These are phyloP conservation scores for Chrysomela aeneicollis DNA, from an alignment of 2,888 invertebrate species.

Conservation along the genomic window DNA sequence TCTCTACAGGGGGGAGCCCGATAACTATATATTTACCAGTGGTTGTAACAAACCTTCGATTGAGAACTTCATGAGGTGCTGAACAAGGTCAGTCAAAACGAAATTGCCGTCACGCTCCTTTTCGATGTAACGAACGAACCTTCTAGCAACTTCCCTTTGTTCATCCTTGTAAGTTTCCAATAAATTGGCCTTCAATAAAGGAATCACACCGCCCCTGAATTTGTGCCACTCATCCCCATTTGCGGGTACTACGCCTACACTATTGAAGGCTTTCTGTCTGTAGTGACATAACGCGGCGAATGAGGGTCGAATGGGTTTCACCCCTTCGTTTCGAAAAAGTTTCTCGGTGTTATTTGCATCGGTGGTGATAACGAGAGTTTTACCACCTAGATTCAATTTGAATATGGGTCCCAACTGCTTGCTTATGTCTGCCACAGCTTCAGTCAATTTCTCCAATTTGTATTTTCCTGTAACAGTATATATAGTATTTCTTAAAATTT, in stretches of 20 bases:
- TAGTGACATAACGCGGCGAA: conserved; percentile 65
- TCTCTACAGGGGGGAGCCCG: too few relatives aligned
- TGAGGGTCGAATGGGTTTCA: conserved; percentile 62
- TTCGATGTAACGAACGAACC: conserved; percentile 61
- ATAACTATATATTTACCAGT: too few relatives aligned
- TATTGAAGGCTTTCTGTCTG: conserved; percentile 58
- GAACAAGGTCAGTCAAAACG: conserved; percentile 56
- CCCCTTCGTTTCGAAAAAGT: conserved; percentile 64
- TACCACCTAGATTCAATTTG: conserved; percentile 58
- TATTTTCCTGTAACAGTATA: conserved; percentile 55
- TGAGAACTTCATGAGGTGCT: conserved; percentile 58
- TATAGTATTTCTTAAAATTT: too few relatives aligned
- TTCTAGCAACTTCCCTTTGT: conserved; percentile 60
- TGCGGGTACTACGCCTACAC: conserved; percentile 66
- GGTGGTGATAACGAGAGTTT: conserved; percentile 61
- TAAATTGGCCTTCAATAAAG: conserved; percentile 62
- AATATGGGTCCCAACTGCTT: conserved; percentile 63
- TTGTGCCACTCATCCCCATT: conserved; percentile 69
- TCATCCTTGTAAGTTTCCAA: conserved; percentile 59
- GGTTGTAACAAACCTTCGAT: conserved; percentile 60
- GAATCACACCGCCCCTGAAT: conserved; percentile 63
- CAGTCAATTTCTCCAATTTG: conserved; percentile 57
- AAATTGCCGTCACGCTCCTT: conserved; percentile 47
- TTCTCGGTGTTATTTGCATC: conserved; percentile 63
- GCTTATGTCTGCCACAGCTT: conserved; percentile 61